phyloP scores from a whole-genome alignment of 2,113 vertebrate genomes.

The Numida meleagris region DNA sequence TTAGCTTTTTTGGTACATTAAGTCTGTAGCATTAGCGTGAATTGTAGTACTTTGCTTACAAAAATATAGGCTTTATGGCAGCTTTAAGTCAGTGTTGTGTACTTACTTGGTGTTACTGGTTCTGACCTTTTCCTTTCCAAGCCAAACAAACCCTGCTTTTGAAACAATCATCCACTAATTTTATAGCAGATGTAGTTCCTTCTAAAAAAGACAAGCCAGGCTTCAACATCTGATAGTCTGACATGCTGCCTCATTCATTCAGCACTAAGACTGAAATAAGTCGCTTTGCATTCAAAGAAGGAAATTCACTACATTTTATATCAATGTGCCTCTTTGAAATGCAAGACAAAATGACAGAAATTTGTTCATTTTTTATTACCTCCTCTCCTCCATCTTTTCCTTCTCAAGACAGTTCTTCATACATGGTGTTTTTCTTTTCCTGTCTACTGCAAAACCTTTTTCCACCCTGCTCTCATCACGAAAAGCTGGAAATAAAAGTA shows the following conservation, averaged over 20 bases:
- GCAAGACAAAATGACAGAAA: not conserved
- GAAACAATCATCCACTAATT: not conserved
- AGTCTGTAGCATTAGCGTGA: not conserved
- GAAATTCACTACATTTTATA: not conserved
- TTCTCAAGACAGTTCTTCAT: not conserved
- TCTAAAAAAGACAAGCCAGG: not conserved
- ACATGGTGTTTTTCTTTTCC: not conserved
- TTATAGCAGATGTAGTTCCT: not conserved
- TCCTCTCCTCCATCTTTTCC: not conserved
- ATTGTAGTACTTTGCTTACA: fast-evolving
- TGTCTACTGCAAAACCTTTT: not conserved
- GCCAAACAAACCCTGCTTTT: not conserved
- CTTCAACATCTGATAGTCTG: not conserved
- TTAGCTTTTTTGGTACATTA: not conserved
- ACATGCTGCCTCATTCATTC: not conserved
- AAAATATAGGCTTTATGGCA: not conserved
- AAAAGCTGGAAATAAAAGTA: not conserved
- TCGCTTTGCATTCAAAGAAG: not conserved
- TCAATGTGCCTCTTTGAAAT: not conserved
- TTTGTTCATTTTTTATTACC: not conserved
- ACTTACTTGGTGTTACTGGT: not conserved
- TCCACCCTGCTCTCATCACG: not conserved
- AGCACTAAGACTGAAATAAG: not conserved
- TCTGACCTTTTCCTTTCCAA: not conserved
- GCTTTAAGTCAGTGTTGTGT: not conserved